Evolutionary conservation across 1,140 invertebrate species (phyloP).

Genomic region (Papilio helenus): DNA sequence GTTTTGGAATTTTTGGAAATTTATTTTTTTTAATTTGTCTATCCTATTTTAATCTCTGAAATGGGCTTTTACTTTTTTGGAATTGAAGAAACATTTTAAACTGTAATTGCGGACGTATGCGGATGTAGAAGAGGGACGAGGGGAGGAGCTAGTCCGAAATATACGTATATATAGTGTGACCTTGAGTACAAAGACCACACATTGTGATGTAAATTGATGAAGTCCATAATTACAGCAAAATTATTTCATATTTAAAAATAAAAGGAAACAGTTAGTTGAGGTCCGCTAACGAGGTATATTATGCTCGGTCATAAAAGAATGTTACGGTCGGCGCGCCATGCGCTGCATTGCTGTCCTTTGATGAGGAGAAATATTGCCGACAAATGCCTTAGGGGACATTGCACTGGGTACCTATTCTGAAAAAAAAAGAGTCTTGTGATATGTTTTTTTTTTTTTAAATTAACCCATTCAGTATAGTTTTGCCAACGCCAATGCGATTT

Average conservation of each 20-base stretch:
- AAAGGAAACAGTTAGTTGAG: conserved; percentile 36
- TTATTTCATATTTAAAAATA: conserved; percentile 33
- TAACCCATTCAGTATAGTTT: neutral
- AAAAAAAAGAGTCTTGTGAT: neutral
- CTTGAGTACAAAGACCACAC: neutral
- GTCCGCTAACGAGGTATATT: conserved; percentile 34
- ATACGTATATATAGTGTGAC: too few relatives aligned
- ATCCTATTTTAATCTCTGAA: too few relatives aligned
- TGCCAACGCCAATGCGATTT: neutral
- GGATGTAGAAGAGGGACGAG: too few relatives aligned
- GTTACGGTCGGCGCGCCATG: conserved; percentile 38
- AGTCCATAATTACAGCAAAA: conserved; percentile 3
- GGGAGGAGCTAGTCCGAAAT: too few relatives aligned
- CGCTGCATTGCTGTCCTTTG: conserved; percentile 37
- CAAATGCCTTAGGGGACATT: conserved; percentile 36
- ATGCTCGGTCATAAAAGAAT: conserved; percentile 39
- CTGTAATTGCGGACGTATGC: too few relatives aligned
- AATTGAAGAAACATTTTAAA: too few relatives aligned
- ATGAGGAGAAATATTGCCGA: conserved; percentile 38
- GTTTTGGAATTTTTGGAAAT: too few relatives aligned
- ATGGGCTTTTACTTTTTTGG: too few relatives aligned
- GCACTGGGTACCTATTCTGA: conserved; percentile 28
- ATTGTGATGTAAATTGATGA: neutral
- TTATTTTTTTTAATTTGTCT: too few relatives aligned
- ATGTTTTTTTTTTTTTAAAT: too few relatives aligned